These are phyloP conservation scores for Plebejus argus DNA, from an alignment of 2,888 invertebrate species.

Conservation along the genomic window DNA sequence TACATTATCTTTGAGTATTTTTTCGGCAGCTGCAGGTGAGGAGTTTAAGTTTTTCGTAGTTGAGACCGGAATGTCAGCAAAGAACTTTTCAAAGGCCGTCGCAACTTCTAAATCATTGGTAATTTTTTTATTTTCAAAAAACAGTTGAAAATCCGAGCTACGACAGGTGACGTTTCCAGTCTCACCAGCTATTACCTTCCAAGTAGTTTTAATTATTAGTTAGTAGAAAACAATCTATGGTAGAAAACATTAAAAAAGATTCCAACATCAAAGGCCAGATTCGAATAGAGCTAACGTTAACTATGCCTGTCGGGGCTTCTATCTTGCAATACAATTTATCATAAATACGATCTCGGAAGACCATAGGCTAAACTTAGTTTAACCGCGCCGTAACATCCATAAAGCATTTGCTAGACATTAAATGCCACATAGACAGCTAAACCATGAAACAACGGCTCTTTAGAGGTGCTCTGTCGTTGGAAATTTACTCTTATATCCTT, in stretches of 20 bases:
- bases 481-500: slow-evolving; percentile 49
- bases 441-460: slow-evolving; percentile 65
- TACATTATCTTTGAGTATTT: too few relatives aligned
- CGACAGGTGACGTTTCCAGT: too few relatives aligned
- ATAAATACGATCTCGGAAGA: slow-evolving; percentile 19
- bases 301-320: slow-evolving; percentile 17
- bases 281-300: not conserved
- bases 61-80: too few relatives aligned
- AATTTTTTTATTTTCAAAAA: too few relatives aligned
- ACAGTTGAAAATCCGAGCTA: too few relatives aligned
- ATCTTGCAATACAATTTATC: slow-evolving; percentile 21
- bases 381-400: slow-evolving; percentile 51
- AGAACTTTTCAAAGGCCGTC: too few relatives aligned
- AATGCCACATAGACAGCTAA: slow-evolving; percentile 54
- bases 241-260: not conserved
- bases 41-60: too few relatives aligned
- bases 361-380: slow-evolving; percentile 32
- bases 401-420: slow-evolving; percentile 67
- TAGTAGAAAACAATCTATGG: too few relatives aligned
- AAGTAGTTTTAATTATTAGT: not conserved
- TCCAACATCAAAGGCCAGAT: not conserved
- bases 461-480: slow-evolving; percentile 45
- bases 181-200: too few relatives aligned
- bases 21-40: too few relatives aligned
- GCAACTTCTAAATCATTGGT: too few relatives aligned